Base-by-base conservation (phyloP, 1,140 invertebrate species). In the Drosophila oshimai region DNA sequence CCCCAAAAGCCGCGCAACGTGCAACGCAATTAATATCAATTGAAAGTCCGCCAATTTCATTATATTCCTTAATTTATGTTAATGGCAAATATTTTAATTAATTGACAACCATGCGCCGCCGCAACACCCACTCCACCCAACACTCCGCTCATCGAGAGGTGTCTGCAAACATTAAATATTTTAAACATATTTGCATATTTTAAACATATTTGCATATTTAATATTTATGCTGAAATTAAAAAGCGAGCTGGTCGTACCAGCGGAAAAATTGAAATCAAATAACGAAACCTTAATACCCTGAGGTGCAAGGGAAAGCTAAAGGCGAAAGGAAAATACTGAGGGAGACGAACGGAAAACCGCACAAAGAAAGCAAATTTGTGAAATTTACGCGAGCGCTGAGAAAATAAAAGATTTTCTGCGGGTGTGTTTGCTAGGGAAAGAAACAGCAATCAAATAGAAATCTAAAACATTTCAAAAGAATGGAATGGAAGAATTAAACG, bases 1-100 rank as follows among this genome's bases (percentile, higher is more conserved):
- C 4, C 15, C 18, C 45, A n/a, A 3, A 15, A 17, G 24, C 42
- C 24, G 17, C 18, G 18, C 41, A 44, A 60, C 10, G 24, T 29
- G 61, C 58, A 47, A 36, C 45, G 65, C 84, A 89, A 86, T 89
- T 88, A 89, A 78, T 78, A 86, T 86, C 77, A 88, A 84, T 89
- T 65, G 78, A 70, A 67, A 65, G 71, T 53, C 61, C 45, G 58
- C 36, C 74, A 74, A 84, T 84, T 79, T 79, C 58, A 83, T 78
- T 78, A 73, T 61, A 72, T 68, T 69, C 61, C 67, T 68, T 89
- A 79, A 84, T 88, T 84, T 83, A 84, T 88, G 74, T 88, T 69
- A 88, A 87, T 89, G 72, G 60, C 74, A 86, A 88, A 89, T 86
- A 78, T 87, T 83, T 74, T 75, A 74, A 78, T 77, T 86, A 83